These are phyloP conservation scores for Masnerella sp. DNA, from an alignment of 2,888 invertebrate genomes.

Conservation along the genomic window DNA sequence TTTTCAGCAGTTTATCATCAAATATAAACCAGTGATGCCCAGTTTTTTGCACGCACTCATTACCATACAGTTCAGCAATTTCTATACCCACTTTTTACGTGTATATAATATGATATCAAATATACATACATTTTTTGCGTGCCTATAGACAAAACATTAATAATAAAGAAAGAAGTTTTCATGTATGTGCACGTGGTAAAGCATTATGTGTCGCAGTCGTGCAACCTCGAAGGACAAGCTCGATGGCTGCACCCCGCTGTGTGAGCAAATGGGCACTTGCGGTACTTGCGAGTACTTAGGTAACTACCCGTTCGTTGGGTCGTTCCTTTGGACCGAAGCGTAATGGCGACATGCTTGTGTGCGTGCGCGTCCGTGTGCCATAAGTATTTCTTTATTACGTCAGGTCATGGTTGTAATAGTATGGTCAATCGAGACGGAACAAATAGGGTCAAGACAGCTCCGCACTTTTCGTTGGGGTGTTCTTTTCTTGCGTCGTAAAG, in stretches of 20 bases:
- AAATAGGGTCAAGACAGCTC: conserved; percentile 64
- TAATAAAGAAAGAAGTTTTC: too few relatives aligned
- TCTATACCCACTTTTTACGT: too few relatives aligned
- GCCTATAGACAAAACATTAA: too few relatives aligned
- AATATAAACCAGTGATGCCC: too few relatives aligned
- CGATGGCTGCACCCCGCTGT: conserved; percentile 56
- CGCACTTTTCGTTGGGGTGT: conserved; percentile 49
- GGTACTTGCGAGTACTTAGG: conserved; percentile 57
- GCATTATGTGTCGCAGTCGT: conserved; percentile 59
- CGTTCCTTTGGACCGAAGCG: conserved; percentile 48
- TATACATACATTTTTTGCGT: too few relatives aligned
- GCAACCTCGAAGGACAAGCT: conserved; percentile 61
- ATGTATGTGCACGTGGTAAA: conserved; percentile 22
- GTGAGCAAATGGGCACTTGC: conserved; percentile 57
- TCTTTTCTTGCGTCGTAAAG: conserved; percentile 24
- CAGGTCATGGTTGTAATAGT: conserved; percentile 64
- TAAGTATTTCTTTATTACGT: conserved; percentile 55
- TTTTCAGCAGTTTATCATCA: too few relatives aligned
- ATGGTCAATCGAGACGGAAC: conserved; percentile 63
- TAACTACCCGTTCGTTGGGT: conserved; percentile 48
- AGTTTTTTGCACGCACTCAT: too few relatives aligned
- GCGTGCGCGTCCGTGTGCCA: conserved; percentile 30
- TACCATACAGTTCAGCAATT: too few relatives aligned
- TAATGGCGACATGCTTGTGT: conserved; percentile 37
- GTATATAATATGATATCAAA: too few relatives aligned